These are phyloP conservation scores for Zoanthus solanderi DNA, from an alignment of 92 coral and sea anemone genomes.

Conservation along the genomic window DNA sequence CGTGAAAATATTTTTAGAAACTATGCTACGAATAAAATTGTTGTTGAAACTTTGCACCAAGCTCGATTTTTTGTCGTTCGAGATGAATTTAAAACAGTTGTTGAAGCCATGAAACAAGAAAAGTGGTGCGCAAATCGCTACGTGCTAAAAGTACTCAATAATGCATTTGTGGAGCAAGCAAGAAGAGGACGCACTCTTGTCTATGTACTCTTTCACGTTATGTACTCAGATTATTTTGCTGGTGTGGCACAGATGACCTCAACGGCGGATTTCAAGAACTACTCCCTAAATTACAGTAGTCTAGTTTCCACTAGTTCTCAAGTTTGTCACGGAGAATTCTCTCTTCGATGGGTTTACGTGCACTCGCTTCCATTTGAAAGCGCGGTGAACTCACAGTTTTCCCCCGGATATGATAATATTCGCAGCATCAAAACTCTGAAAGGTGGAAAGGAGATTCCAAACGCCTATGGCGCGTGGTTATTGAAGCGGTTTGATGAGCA, in stretches of 20 bases:
- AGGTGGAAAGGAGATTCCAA: neutral
- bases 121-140: slow-evolving; percentile 37
- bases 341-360: slow-evolving; percentile 52
- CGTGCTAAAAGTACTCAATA: slow-evolving; percentile 25
- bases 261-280: slow-evolving; percentile 43
- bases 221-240: slow-evolving; percentile 35
- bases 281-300: slow-evolving; percentile 22
- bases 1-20: slow-evolving; percentile 44
- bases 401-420: neutral
- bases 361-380: neutral
- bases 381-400: neutral
- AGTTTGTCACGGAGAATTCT: slow-evolving; percentile 18
- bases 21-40: slow-evolving; percentile 38
- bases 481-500: slow-evolving; percentile 2
- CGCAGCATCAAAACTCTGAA: neutral
- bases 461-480: slow-evolving; percentile 18
- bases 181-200: slow-evolving; percentile 25
- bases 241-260: slow-evolving; percentile 68
- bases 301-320: slow-evolving; percentile 14
- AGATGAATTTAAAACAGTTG: slow-evolving; percentile 35
- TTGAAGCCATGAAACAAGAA: slow-evolving; percentile 60
- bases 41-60: neutral
- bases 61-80: slow-evolving; percentile 63
- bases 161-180: slow-evolving; percentile 26
- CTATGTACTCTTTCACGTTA: slow-evolving; percentile 49